These are phyloP conservation scores for Physocephala rufipes DNA, from an alignment of 2,888 invertebrate species.

Conservation along the genomic window DNA sequence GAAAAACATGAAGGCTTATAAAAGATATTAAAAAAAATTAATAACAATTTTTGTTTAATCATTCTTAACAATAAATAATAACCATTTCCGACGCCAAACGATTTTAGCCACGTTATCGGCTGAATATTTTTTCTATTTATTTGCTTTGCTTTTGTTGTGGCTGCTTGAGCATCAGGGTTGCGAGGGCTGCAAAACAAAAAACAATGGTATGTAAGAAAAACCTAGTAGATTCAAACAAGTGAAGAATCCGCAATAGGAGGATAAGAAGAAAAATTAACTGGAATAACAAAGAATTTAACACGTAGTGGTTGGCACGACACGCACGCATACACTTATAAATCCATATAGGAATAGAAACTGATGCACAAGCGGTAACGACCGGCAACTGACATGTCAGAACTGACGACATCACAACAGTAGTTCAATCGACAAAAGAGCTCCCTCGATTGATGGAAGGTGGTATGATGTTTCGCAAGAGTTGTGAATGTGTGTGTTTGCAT, in stretches of 20 bases:
- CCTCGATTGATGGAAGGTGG: neutral
- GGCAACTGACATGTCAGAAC: neutral
- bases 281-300: slow-evolving; percentile 37
- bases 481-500: too few species aligned
- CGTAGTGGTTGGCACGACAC: slow-evolving; percentile 22
- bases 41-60: too few species aligned
- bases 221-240: neutral
- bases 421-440: neutral
- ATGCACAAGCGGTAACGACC: neutral
- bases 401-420: neutral
- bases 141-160: too few species aligned
- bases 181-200: neutral
- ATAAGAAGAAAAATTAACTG: slow-evolving; percentile 28
- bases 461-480: too few species aligned
- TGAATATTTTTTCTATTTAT: too few species aligned
- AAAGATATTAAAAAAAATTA: neutral
- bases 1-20: neutral
- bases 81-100: neutral
- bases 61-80: neutral
- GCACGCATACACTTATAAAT: neutral
- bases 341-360: neutral
- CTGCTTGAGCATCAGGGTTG: slow-evolving; percentile 13
- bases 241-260: too few species aligned
- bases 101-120: too few species aligned
- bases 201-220: neutral